Conservation (phyloP, 2,113 vertebrate genomes). For the Copsychus sechellarum region DNA sequence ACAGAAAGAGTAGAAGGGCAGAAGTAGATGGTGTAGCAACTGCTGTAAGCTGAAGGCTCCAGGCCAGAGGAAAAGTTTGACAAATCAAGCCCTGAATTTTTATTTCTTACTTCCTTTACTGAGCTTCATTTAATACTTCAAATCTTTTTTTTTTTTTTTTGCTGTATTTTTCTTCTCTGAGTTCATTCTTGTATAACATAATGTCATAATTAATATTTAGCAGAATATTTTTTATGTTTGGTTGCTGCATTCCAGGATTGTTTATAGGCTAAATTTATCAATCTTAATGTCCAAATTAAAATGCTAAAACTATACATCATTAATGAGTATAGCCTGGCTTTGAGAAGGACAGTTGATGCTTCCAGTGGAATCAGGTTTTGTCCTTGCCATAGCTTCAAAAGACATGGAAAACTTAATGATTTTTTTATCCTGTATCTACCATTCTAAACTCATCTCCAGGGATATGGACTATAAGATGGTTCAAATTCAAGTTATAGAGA, state of each 20-base stretch:
- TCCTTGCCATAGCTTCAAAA: background rate
- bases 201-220: background rate
- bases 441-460: background rate
- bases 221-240: background rate
- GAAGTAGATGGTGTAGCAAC: background rate
- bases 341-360: background rate
- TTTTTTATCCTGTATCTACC: background rate
- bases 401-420: background rate
- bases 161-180: background rate
- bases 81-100: background rate
- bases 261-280: background rate
- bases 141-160: background rate
- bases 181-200: background rate
- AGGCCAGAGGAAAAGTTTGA: background rate
- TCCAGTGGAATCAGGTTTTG: background rate
- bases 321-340: background rate
- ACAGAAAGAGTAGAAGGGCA: background rate
- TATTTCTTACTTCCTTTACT: background rate
- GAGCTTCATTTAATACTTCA: background rate
- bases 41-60: background rate
- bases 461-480: background rate
- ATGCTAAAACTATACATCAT: background rate
- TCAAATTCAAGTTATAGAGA: background rate
- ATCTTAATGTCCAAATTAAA: background rate
- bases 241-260: background rate